Evolutionary conservation across 2,888 invertebrate species (phyloP).

Genomic region (Drosophila gaucha): DNA sequence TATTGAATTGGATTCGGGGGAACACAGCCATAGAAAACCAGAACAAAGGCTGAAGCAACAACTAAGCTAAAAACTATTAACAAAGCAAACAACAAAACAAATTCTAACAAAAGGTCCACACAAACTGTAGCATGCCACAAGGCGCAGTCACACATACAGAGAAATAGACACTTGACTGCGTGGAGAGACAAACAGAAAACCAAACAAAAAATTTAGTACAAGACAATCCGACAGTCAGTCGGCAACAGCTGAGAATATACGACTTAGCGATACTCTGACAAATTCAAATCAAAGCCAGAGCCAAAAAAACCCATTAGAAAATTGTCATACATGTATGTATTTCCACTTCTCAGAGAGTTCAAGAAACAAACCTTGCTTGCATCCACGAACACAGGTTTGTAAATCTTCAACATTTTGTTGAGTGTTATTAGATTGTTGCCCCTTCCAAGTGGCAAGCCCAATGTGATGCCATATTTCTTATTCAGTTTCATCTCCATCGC

Average conservation of each 20-base stretch:
- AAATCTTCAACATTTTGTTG: slow-evolving; percentile 39
- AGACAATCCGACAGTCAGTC: too few relatives aligned
- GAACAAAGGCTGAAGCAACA: slow-evolving; percentile 10
- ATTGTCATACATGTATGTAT: background rate
- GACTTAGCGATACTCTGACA: background rate
- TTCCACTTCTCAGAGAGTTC: too few relatives aligned
- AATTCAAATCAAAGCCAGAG: background rate
- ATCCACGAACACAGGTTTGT: background rate
- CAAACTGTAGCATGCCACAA: slow-evolving; percentile 36
- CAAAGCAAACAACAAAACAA: slow-evolving; percentile 53
- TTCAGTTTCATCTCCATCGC: slow-evolving; percentile 6
- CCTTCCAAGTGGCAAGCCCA: slow-evolving; percentile 7
- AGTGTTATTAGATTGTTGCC: slow-evolving; percentile 27
- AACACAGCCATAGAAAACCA: slow-evolving; percentile 12
- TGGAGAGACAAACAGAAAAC: slow-evolving; percentile 12
- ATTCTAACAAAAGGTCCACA: slow-evolving; percentile 32
- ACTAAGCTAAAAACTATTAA: slow-evolving; percentile 56
- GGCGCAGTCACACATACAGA: background rate
- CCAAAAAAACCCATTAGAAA: background rate
- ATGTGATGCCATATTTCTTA: slow-evolving; percentile 51
- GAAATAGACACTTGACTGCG: background rate
- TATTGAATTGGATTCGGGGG: slow-evolving; percentile 57
- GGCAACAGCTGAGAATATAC: slow-evolving; percentile 4
- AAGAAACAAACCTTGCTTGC: background rate
- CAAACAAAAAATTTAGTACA: background rate